Conservation (phyloP, 1,140 invertebrate genomes). For the Charaxes varanes region DNA sequence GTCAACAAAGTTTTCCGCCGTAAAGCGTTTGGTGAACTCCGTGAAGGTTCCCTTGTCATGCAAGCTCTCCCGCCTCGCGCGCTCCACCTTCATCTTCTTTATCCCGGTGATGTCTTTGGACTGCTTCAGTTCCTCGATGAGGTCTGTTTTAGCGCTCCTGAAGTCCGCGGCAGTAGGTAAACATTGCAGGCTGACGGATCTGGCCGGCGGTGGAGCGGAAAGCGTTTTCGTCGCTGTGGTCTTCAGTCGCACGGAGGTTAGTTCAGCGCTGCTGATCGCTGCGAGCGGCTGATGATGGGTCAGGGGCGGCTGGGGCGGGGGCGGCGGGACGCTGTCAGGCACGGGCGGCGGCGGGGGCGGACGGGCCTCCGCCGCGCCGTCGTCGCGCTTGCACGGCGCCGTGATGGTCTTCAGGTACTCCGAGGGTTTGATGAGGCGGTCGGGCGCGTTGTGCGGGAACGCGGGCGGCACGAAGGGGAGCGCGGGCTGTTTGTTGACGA, state of each 20-base stretch:
- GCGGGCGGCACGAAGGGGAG: slow-evolving; percentile 92
- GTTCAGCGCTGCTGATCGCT: slow-evolving; percentile 89
- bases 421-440: slow-evolving; percentile 91
- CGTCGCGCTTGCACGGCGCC: slow-evolving; percentile 66
- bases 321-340: slow-evolving; percentile 67
- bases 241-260: slow-evolving; percentile 86
- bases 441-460: slow-evolving; percentile 82
- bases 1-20: slow-evolving; percentile 90
- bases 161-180: slow-evolving; percentile 80
- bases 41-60: slow-evolving; percentile 87
- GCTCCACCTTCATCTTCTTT: slow-evolving; percentile 91
- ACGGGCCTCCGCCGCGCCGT: slow-evolving; percentile 76
- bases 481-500: slow-evolving; percentile 88
- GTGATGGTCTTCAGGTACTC: slow-evolving; percentile 90
- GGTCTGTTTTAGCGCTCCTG: slow-evolving; percentile 85
- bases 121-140: slow-evolving; percentile 92
- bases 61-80: slow-evolving; percentile 85
- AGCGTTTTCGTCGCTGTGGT: slow-evolving; percentile 85
- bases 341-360: slow-evolving; percentile 71
- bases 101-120: slow-evolving; percentile 93
- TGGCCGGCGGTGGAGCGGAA: slow-evolving; percentile 82
- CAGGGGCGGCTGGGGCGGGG: slow-evolving; percentile 69
- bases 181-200: slow-evolving; percentile 83
- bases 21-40: slow-evolving; percentile 88
- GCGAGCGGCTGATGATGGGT: slow-evolving; percentile 81